These are phyloP conservation scores for Ariopsis seemanni DNA, from an alignment of 2,113 vertebrate species.

Conservation along the genomic window DNA sequence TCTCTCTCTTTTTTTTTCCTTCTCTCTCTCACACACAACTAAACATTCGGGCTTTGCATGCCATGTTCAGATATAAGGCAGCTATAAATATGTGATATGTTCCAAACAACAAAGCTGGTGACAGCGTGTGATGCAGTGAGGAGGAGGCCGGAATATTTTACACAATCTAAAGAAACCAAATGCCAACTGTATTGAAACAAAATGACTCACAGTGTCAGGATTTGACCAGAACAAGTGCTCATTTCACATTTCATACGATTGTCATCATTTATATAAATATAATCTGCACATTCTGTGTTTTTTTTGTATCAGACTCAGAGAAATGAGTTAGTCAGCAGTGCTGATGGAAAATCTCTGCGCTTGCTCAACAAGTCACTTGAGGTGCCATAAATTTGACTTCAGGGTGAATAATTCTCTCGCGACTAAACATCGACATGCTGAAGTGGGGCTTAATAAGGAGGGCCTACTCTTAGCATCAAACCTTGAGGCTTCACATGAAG, in stretches of 20 bases:
- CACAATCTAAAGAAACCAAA: not conserved
- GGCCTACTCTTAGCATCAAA: constrained; percentile 29
- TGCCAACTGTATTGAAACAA: not conserved
- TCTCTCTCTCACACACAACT: not conserved
- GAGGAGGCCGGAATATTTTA: not conserved
- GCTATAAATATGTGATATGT: constrained; percentile 11
- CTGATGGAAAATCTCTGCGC: constrained; percentile 35
- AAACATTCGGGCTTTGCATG: not conserved
- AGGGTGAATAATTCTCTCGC: constrained; percentile 30
- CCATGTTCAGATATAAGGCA: not conserved
- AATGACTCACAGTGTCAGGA: constrained; percentile 1
- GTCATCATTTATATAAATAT: constrained; percentile 44
- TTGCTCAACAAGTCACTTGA: constrained; percentile 37
- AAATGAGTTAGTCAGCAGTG: constrained; percentile 17
- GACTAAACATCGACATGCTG: constrained; percentile 39
- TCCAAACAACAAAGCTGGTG: not conserved
- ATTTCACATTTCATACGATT: not conserved
- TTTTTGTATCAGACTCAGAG: not conserved
- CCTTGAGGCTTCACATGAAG: constrained; percentile 13
- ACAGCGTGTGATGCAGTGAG: not conserved
- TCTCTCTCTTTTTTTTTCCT: not conserved
- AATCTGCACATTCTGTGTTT: constrained; percentile 29
- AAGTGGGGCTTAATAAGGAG: constrained; percentile 1
- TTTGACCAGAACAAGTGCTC: constrained; percentile 5
- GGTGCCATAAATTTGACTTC: constrained; percentile 32